Evolutionary conservation across 2,888 invertebrate genomes (phyloP).

Genomic region (Protonemura montana): DNA sequence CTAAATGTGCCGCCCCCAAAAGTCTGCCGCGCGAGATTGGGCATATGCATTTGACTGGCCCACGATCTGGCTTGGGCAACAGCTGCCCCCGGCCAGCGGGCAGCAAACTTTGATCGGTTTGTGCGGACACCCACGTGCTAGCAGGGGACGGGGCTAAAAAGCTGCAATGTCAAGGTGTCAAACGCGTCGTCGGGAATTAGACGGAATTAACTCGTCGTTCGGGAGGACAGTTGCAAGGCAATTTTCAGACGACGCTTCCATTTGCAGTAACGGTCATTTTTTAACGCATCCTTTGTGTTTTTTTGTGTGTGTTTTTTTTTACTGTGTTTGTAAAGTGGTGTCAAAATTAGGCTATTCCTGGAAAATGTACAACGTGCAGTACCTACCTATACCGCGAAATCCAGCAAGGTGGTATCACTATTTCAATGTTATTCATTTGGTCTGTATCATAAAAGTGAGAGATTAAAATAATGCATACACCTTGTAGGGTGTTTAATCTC

Average conservation of each 20-base stretch:
- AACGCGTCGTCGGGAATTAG: neutral
- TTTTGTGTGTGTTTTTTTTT: neutral
- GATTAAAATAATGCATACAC: too few relatives aligned
- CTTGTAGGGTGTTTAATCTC: too few relatives aligned
- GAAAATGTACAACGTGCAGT: too few relatives aligned
- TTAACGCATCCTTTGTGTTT: neutral
- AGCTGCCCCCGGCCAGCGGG: neutral
- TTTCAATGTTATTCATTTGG: too few relatives aligned
- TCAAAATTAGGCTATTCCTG: neutral
- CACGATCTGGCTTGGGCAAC: neutral
- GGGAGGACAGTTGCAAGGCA: neutral
- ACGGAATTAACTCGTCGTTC: neutral
- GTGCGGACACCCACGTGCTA: neutral
- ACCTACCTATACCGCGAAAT: too few relatives aligned
- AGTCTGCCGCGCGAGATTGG: conserved; percentile 2
- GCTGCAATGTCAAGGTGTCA: neutral
- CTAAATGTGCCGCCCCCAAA: neutral
- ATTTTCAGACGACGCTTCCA: neutral
- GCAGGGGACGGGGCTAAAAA: neutral
- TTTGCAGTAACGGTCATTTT: neutral
- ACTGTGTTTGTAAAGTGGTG: neutral
- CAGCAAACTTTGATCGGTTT: neutral
- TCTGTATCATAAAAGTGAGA: too few relatives aligned
- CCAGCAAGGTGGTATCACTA: too few relatives aligned
- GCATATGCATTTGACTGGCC: neutral